Base-by-base conservation (phyloP, 2,797 vertebrate genomes). In the Malacoctenus gilli region DNA sequence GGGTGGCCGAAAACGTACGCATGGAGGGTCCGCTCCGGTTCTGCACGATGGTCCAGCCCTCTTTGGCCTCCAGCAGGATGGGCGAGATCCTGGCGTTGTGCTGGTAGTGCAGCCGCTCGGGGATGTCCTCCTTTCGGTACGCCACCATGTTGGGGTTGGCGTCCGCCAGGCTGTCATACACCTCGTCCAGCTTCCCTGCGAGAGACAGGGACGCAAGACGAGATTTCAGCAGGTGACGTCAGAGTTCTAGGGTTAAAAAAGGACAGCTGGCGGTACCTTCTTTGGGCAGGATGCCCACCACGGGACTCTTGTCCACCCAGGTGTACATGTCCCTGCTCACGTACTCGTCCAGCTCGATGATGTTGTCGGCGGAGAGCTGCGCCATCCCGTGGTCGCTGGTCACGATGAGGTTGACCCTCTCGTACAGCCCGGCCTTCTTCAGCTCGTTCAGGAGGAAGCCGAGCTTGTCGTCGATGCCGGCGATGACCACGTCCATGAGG, bases 351-450 rank as follows among this genome's bases (percentile, higher is more conserved):
- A 96, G 92, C 49, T 95, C 94, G 44, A 96, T 93, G 40, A 95
- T 85, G 63, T 93, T 93, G 15, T 94, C 90, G 0, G 50, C 48
- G 28, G 94, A 95, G 0, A 93, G 91, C 83, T 95, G 93, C 0
- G 92, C 85, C 96, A 96, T 98, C 15, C 95, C 95, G 0, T 96
- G 95, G 77, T 98, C 95, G n/a, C 95, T 98, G 18, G 95, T 96
- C 71, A 97, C 88, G 1, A 97, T 91, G 30, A 97, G 85, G 81
- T 97, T 96, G 46, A 95, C 39, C 5, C 59, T 75, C 44, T 91
- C 83, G 70, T 93, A 96, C 52, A 97, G 62, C 13, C 91, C 91
- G 0, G 91, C 93, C 3, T 81, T 88, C 79, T 91, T 93, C 22
- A 97, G 90, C 75, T 93, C 86, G 1, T 88, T 79, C 18, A 93